Conservation (phyloP, 2,888 invertebrate species). For the Ophion slaviceki region DNA sequence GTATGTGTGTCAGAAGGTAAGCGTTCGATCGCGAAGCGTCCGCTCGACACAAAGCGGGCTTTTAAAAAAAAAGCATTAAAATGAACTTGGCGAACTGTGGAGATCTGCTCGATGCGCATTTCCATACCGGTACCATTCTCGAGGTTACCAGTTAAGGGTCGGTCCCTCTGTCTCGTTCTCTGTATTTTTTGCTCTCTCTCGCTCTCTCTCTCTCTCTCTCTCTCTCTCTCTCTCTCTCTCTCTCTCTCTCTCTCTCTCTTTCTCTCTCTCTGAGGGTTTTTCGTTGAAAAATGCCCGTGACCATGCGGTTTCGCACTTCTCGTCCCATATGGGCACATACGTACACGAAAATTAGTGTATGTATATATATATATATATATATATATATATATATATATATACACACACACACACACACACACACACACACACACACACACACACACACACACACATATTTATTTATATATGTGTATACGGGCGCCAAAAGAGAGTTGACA, state of each 20-base stretch:
- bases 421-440: neutral
- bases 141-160: constrained; percentile 51
- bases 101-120: constrained; percentile 74
- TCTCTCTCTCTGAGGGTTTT: constrained; percentile 6
- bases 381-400: neutral
- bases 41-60: constrained; percentile 25
- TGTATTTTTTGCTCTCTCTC: neutral
- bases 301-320: constrained; percentile 47
- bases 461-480: neutral
- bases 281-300: constrained; percentile 58
- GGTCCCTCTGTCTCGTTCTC: neutral
- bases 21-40: constrained; percentile 46
- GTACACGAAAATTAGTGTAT: neutral
- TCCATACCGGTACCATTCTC: constrained; percentile 81
- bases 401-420: neutral
- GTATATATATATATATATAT: neutral
- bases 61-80: constrained; percentile 50
- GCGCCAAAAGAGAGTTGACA: constrained; percentile 66
- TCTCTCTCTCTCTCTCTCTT: neutral
- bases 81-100: constrained; percentile 38
- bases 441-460: neutral
- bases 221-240: neutral
- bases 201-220: constrained; percentile 5
- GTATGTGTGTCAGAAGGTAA: constrained; percentile 21
- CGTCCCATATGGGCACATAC: neutral